Base-by-base conservation (phyloP, 2,888 invertebrate genomes). In the Lissonota sp. region DNA sequence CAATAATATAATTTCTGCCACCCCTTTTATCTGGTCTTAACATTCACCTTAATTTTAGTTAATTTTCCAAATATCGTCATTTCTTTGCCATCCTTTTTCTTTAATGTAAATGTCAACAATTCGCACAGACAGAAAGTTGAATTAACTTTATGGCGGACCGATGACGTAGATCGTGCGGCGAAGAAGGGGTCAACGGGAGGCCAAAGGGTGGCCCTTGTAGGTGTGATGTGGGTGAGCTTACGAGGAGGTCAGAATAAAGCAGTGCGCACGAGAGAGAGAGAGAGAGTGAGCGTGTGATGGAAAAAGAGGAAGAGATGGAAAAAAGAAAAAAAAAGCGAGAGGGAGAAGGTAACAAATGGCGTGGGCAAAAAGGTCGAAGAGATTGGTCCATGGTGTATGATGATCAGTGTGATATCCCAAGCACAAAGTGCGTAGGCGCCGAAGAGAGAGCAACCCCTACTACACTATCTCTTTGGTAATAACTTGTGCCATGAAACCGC, bases 301-400 rank as follows among this genome's bases (percentile, higher is more conserved):
- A 40, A 26, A 26, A 3, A 26, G 26, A 8, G 14, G 46, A 62
- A 51, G 51, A 49, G 40, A 26, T n/a, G n/a, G n/a, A 37, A 57
- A 57, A 55, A 42, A 40, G n/a, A 14, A 6, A 14, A n/a, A 39
- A 5, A 16, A n/a, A 39, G n/a, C n/a, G 40, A 40, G 42, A 53
- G 40, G 39, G 26, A 40, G 55, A 12, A n/a, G 14, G 37, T 12
- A 72, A 26, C 49, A 42, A 72, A 62, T 51, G 55, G 69, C 46
- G 58, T 55, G 10, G 80, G 72, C 83, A 69, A 74, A 77, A 77
- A 80, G 71, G 85, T 83, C 82, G 83, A 72, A 74, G 77, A 67
- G 80, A 77, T 80, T 75, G 83, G 83, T 71, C 57, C 74, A 64
- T 57, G 51, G 60, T 51, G 71, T 53, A 69, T 69, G 8, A 3